These are phyloP conservation scores for Dolichomitus sp. DNA, from an alignment of 2,888 invertebrate genomes.

Conservation along the genomic window DNA sequence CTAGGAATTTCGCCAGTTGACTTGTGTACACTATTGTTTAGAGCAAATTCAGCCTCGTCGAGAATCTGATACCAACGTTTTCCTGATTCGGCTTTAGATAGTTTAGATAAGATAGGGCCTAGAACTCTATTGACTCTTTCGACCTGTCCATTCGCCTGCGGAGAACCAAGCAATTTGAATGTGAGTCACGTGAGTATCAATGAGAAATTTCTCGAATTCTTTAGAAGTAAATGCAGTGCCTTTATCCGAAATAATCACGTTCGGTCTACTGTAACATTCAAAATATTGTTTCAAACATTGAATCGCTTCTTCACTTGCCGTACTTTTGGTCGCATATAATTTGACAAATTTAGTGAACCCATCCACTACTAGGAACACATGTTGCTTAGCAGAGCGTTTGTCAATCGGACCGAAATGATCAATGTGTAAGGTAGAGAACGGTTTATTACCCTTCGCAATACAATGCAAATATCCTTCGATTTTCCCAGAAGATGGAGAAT, in stretches of 20 bases:
- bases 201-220: constrained; percentile 71
- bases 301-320: constrained; percentile 65
- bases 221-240: constrained; percentile 75
- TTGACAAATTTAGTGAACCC: constrained; percentile 74
- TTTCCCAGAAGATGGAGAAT: constrained; percentile 37
- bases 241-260: constrained; percentile 73
- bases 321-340: constrained; percentile 70
- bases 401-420: constrained; percentile 43
- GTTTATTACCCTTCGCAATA: constrained; percentile 37
- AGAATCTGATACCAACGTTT: no score
- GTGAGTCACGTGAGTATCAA: constrained; percentile 66
- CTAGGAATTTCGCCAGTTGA: no score
- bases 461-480: constrained; percentile 38
- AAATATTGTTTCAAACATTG: constrained; percentile 68
- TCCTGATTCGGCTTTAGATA: no score
- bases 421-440: constrained; percentile 39
- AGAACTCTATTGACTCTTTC: no score
- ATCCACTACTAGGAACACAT: constrained; percentile 67
- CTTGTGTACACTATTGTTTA: no score
- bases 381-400: not conserved
- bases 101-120: no score
- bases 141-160: constrained; percentile 77
- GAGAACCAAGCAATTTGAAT: constrained; percentile 74
- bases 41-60: no score
- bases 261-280: constrained; percentile 67